Conservation (phyloP, 2,888 invertebrate genomes). For the Pollenia labialis region DNA sequence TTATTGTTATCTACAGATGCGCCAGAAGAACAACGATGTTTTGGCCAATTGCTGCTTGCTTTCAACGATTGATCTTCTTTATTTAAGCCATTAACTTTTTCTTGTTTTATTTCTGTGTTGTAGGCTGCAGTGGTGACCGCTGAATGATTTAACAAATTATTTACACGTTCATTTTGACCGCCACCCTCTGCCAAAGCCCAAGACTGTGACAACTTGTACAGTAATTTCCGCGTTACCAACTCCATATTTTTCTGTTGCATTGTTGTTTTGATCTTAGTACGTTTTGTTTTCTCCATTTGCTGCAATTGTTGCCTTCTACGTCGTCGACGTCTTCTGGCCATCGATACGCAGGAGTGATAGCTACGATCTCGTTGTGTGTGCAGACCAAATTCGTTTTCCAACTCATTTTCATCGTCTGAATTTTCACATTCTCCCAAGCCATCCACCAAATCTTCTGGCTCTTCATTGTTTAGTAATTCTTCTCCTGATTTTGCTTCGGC, state of each 20-base stretch:
- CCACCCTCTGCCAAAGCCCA: constrained; percentile 64
- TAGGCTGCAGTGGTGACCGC: constrained; percentile 57
- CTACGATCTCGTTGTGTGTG: constrained; percentile 60
- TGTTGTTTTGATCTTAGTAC: constrained; percentile 74
- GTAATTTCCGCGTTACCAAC: constrained; percentile 76
- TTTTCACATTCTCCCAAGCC: constrained; percentile 66
- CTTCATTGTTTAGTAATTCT: constrained; percentile 63
- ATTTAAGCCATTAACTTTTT: constrained; percentile 75
- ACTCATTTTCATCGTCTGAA: constrained; percentile 71
- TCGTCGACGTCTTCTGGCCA: constrained; percentile 59
- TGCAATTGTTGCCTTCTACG: constrained; percentile 76
- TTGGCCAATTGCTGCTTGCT: constrained; percentile 62
- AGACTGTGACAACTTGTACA: constrained; percentile 78
- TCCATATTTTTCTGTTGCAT: constrained; percentile 70
- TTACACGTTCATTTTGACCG: constrained; percentile 60
- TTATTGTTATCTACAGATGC: constrained; percentile 77
- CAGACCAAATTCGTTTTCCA: constrained; percentile 70
- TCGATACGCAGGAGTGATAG: constrained; percentile 67
- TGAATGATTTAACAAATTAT: constrained; percentile 64
- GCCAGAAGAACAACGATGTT: constrained; percentile 70
- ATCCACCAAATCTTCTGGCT: constrained; percentile 65
- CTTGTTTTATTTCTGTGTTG: constrained; percentile 77
- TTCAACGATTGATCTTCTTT: constrained; percentile 65
- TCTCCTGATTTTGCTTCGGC: constrained; percentile 54
- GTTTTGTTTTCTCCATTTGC: constrained; percentile 77